Evolutionary conservation across 2,888 invertebrate genomes (phyloP).

Genomic region (Drosophila testacea): DNA sequence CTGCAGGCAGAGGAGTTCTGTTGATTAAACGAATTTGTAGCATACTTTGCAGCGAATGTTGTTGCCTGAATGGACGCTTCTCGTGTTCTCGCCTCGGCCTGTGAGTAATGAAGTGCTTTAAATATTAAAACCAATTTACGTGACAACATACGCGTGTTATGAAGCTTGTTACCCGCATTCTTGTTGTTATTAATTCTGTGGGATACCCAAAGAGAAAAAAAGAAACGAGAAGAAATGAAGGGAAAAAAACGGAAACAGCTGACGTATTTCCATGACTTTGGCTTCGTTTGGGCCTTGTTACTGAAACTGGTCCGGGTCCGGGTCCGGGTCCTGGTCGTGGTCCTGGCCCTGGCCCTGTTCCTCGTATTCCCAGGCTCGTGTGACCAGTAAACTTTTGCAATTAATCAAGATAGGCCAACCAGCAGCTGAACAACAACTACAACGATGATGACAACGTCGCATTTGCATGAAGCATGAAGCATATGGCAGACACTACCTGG

Average conservation of each 20-base stretch:
- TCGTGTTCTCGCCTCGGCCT: slow-evolving; percentile 3
- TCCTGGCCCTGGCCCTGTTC: slow-evolving; percentile 25
- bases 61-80: slow-evolving; percentile 2
- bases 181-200: slow-evolving; percentile 54
- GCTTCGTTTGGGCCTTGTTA: not conserved
- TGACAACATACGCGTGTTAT: slow-evolving; percentile 79
- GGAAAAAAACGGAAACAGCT: slow-evolving; percentile 60
- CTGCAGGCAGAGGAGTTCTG: not conserved
- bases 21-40: slow-evolving; percentile 48
- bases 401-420: slow-evolving; percentile 75
- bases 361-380: slow-evolving; percentile 44
- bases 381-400: slow-evolving; percentile 75
- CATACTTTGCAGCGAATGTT: slow-evolving; percentile 41
- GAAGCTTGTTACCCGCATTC: slow-evolving; percentile 68
- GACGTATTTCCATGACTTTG: slow-evolving; percentile 69
- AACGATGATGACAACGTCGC: slow-evolving; percentile 54
- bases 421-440: slow-evolving; percentile 38
- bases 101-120: slow-evolving; percentile 76
- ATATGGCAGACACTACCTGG: slow-evolving; percentile 65
- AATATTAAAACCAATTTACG: slow-evolving; percentile 80
- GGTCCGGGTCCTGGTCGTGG: slow-evolving; percentile 22
- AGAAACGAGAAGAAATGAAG: not conserved
- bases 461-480: slow-evolving; percentile 67
- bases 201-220: slow-evolving; percentile 3
- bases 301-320: not conserved